Evolutionary conservation across 2,113 vertebrate genomes (phyloP), one percentile per base, ranked within the genome.

Genomic region (Lophochroa leadbeateri): DNA sequence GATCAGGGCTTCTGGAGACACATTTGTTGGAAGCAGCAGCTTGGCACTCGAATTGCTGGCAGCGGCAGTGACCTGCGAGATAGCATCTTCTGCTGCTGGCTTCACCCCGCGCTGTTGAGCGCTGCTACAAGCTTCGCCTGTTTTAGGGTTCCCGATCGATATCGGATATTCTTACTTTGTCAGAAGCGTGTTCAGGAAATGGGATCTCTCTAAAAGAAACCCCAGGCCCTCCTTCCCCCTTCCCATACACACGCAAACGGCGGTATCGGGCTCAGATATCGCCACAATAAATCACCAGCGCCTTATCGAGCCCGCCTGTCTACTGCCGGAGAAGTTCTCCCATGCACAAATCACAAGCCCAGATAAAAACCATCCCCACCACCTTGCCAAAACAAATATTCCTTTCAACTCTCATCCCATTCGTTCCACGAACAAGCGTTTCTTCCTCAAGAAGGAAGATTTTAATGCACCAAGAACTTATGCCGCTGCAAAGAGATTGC

Each of bases 11-110:
- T 95, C 57, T 86, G 88, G 82, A 95, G 96, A 94, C 84, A 96
- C 87, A 70, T 94, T 94, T 94, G 94, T 84, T 96, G 94, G 88
- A 94, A 95, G 91, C 76, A 85, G 81, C 86, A 91, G 83, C 96
- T 91, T 97, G 96, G 94, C 95, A 94, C 94, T 78, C 0, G 18
- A 92, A 84, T 67, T 94, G 94, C 94, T 97, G 97, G 97, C 96
- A 95, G 95, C 84, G 97, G 97, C 95, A 97, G 65, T 96, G 96
- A 97, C 85, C 91, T 94, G 96, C 4, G 71, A 43, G 95, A 97
- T 97, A 94, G 61, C 96, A 97, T 97, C 96, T 97, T 97, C 96
- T 23, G 86, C 92, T 63, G 64, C 65, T 82, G 78, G 94, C 97
- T 97, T 96, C 91, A 86, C 75, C 96, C 89, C n/a, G 17, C 29